Conservation (phyloP, 2,888 invertebrate species). For the Phortica magna region DNA sequence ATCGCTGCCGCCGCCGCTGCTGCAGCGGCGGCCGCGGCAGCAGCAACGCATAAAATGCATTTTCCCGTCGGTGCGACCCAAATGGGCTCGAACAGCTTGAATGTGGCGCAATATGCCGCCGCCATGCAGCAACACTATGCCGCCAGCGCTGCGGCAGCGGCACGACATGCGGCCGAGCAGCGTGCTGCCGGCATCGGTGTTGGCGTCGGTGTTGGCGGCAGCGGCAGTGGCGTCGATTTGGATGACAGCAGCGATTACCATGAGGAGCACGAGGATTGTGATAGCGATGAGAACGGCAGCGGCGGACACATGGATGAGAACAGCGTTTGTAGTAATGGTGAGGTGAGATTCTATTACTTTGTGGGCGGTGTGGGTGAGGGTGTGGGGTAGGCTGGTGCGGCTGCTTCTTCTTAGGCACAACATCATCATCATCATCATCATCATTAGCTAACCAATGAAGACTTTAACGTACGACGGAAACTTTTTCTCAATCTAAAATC, state of each 20-base stretch:
- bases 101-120: conserved; percentile 74
- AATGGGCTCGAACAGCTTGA: conserved; percentile 70
- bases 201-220: conserved; percentile 42
- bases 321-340: conserved; percentile 78
- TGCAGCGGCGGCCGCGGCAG: conserved; percentile 23
- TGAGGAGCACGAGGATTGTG: conserved; percentile 75
- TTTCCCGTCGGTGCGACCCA: conserved; percentile 68
- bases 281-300: conserved; percentile 73
- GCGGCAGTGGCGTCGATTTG: conserved; percentile 58
- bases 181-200: conserved; percentile 48
- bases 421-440: no score
- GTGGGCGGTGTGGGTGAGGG: conserved; percentile 45
- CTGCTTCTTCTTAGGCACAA: no score
- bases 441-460: no score
- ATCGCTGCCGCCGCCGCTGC: conserved; percentile 31
- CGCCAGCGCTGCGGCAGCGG: conserved; percentile 70
- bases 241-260: conserved; percentile 76
- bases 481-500: no score
- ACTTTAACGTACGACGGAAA: no score
- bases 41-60: conserved; percentile 66
- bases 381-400: neutral
- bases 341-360: conserved; percentile 76
- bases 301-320: conserved; percentile 72
- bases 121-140: conserved; percentile 76
- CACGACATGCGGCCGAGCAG: conserved; percentile 62